These are phyloP conservation scores for Melanotaenia parkinsoni DNA, from an alignment of 2,797 vertebrate species.

Conservation along the genomic window DNA sequence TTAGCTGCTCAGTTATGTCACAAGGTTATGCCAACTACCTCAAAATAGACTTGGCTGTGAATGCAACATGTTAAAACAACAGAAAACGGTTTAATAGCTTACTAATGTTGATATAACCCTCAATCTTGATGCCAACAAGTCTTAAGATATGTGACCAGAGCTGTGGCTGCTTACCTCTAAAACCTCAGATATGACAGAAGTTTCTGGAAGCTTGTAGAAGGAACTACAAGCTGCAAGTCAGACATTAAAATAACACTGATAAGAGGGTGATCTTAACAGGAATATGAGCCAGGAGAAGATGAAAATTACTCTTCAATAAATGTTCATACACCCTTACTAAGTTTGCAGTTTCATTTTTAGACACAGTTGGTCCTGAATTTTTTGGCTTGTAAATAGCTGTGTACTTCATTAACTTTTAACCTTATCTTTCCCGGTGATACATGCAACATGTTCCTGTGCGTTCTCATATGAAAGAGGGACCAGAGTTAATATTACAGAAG, in stretches of 20 bases:
- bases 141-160: background rate
- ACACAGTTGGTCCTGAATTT: background rate
- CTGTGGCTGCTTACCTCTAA: background rate
- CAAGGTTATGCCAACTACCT: conserved; percentile 16
- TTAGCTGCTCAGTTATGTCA: conserved; percentile 23
- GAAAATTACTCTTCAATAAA: conserved; percentile 15
- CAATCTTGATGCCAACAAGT: conserved; percentile 17
- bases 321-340: background rate
- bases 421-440: background rate
- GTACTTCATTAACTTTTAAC: background rate
- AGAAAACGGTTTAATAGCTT: conserved; percentile 53
- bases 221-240: background rate
- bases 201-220: conserved; percentile 5
- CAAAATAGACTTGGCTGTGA: conserved; percentile 47
- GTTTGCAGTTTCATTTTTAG: conserved; percentile 13
- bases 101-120: conserved; percentile 46
- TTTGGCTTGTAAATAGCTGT: conserved; percentile 1
- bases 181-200: conserved; percentile 5
- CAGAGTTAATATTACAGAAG: background rate
- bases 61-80: conserved; percentile 52
- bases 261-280: conserved; percentile 17
- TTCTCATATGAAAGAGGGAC: background rate
- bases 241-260: conserved; percentile 6
- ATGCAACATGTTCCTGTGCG: background rate
- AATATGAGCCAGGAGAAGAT: conserved; percentile 5